These are phyloP conservation scores for Muschampia plurimacula DNA, from an alignment of 2,888 invertebrate species.

Conservation along the genomic window DNA sequence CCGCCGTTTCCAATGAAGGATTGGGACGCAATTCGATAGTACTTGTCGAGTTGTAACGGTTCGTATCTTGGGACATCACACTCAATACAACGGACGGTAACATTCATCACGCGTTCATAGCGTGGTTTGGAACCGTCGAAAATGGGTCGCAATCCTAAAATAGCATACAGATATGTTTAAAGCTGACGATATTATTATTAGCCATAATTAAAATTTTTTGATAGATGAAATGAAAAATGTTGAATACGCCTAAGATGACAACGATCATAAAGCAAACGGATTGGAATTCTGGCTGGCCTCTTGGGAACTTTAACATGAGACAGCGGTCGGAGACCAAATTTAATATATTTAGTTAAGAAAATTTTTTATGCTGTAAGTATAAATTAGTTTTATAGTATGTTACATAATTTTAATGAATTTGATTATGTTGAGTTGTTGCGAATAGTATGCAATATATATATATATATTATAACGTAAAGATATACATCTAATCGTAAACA, in stretches of 20 bases:
- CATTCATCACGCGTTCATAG: slow-evolving; percentile 85
- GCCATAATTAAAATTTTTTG: no score
- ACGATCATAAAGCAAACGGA: background rate
- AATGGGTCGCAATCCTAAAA: slow-evolving; percentile 70
- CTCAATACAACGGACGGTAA: slow-evolving; percentile 85
- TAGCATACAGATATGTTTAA: background rate
- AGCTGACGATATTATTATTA: background rate
- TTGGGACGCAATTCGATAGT: slow-evolving; percentile 87
- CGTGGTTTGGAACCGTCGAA: slow-evolving; percentile 86
- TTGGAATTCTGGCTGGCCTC: background rate
- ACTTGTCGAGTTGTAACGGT: slow-evolving; percentile 80
- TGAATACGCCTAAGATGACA: background rate
- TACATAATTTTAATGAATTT: no score
- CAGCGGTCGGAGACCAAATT: no score
- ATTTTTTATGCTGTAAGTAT: no score
- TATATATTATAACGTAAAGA: no score
- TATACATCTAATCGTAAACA: no score
- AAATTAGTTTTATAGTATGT: no score
- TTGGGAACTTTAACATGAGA: no score
- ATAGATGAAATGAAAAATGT: background rate
- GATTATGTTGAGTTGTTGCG: no score
- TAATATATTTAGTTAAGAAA: no score
- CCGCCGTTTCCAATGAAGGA: slow-evolving; percentile 88
- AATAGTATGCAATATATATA: no score
- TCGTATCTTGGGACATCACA: slow-evolving; percentile 88